phyloP scores from a whole-genome alignment of 2,113 vertebrate species.

The Tenrec ecaudatus region DNA sequence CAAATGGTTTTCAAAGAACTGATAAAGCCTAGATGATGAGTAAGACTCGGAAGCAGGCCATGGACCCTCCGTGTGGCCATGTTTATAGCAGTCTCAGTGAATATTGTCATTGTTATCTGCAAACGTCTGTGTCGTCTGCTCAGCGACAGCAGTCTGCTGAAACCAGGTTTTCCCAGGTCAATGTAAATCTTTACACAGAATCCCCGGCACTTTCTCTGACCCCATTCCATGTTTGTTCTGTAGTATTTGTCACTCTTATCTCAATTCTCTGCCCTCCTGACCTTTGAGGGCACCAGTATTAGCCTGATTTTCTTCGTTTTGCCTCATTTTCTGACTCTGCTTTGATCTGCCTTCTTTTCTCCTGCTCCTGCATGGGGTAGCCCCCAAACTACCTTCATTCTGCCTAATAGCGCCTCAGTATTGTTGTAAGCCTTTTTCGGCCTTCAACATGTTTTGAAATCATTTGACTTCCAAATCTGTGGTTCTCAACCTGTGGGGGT shows the following conservation, averaged over 20 bases:
- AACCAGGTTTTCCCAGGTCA: not conserved
- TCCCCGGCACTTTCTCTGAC: not conserved
- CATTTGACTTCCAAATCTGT: not conserved
- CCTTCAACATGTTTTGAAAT: conserved; percentile 18
- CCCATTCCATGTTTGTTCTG: not conserved
- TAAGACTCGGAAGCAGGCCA: not conserved
- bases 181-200: not conserved
- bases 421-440: not conserved
- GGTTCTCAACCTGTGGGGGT: no score
- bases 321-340: not conserved
- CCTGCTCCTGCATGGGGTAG: not conserved
- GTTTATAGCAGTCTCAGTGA: not conserved
- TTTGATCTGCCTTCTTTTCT: conserved; percentile 21
- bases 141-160: not conserved
- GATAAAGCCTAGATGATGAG: not conserved
- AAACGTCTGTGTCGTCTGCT: not conserved
- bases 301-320: not conserved
- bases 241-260: not conserved
- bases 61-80: not conserved
- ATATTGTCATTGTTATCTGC: not conserved
- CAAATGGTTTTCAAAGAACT: conserved; percentile 45
- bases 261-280: not conserved
- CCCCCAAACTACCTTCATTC: not conserved
- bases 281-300: not conserved
- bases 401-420: not conserved